Conservation (phyloP, 2,113 vertebrate species). For the Bubo scandiacus region DNA sequence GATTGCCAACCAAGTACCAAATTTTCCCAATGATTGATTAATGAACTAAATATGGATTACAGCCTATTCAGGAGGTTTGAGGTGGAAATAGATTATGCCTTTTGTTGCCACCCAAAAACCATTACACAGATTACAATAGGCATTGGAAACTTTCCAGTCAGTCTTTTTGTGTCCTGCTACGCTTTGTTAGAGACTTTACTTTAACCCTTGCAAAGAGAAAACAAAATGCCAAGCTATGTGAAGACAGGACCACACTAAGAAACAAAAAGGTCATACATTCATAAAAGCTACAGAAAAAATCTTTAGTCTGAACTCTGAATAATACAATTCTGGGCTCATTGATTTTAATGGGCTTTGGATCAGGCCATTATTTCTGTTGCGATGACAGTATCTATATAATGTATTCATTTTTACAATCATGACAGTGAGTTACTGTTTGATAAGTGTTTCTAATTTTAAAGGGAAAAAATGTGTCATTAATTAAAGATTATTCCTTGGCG, state of each 20-base stretch:
- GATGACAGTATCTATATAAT: not conserved
- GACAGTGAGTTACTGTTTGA: slow-evolving; percentile 17
- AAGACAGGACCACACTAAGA: not conserved
- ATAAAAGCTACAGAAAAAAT: not conserved
- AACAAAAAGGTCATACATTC: not conserved
- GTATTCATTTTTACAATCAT: slow-evolving; percentile 3
- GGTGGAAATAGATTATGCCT: not conserved
- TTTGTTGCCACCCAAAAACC: not conserved
- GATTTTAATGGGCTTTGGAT: slow-evolving; percentile 8
- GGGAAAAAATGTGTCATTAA: slow-evolving; percentile 4
- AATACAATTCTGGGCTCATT: not conserved
- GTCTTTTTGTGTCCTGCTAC: not conserved
- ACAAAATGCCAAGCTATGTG: not conserved
- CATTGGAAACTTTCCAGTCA: not conserved
- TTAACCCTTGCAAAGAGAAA: not conserved
- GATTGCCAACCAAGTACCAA: not conserved
- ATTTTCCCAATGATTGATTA: not conserved
- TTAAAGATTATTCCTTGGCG: slow-evolving; percentile 24
- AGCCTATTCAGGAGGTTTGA: not conserved
- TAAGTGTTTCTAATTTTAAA: slow-evolving; percentile 39
- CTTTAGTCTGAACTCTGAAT: not conserved
- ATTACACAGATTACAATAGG: not conserved
- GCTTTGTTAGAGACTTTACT: not conserved
- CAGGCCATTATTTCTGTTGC: slow-evolving; percentile 23
- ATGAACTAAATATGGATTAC: not conserved